Evolutionary conservation across 2,113 vertebrate genomes (phyloP).

Genomic region (Tragelaphus strepsiceros): DNA sequence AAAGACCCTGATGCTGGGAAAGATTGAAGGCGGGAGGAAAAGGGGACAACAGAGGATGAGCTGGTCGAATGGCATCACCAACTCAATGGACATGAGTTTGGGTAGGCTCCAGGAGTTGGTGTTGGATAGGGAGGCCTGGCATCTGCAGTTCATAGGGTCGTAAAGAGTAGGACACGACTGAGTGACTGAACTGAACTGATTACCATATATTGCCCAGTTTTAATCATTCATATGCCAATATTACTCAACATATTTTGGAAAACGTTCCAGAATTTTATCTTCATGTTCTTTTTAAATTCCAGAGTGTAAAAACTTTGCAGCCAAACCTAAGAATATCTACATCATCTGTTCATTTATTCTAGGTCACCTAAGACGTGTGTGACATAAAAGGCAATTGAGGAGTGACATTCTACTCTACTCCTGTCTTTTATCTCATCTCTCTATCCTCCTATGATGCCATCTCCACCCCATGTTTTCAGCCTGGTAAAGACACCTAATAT

Average conservation of each 20-base stretch:
- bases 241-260: background rate
- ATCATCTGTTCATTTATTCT: background rate
- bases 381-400: background rate
- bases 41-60: background rate
- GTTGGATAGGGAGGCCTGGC: background rate
- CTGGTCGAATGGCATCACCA: background rate
- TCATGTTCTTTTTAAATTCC: background rate
- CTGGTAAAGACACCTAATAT: background rate
- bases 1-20: background rate
- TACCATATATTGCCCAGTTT: background rate
- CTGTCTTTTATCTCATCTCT: background rate
- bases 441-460: background rate
- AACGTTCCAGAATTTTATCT: background rate
- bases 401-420: background rate
- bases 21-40: background rate
- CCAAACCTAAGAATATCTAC: background rate
- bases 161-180: background rate
- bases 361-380: background rate
- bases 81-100: background rate
- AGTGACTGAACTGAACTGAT: background rate
- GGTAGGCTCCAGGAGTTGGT: background rate
- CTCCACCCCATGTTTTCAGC: background rate
- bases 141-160: background rate
- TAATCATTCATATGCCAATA: background rate
- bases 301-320: background rate